phyloP scores from a whole-genome alignment of 2,797 vertebrate genomes.

The Jordanella pulchra region DNA sequence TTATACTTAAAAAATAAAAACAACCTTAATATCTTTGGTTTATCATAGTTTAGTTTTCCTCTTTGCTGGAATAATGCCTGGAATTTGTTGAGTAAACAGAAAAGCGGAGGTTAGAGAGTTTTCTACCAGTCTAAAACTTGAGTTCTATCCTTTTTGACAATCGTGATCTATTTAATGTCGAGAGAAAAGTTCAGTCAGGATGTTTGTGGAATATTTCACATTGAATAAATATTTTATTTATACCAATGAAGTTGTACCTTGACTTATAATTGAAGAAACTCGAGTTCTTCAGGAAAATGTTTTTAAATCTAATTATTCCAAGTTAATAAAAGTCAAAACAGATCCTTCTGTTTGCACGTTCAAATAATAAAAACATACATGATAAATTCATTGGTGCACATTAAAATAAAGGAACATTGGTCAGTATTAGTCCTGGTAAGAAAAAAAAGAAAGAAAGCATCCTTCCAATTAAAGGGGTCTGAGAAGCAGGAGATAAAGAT shows the following conservation, averaged over 20 bases:
- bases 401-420: neutral
- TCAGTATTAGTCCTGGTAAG: too few relatives aligned
- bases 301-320: neutral
- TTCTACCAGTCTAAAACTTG: neutral
- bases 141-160: neutral
- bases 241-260: neutral
- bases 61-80: neutral
- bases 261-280: neutral
- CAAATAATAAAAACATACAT: neutral
- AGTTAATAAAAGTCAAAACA: neutral
- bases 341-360: neutral
- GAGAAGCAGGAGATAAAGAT: neutral
- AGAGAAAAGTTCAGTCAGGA: neutral
- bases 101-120: neutral
- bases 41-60: too few relatives aligned
- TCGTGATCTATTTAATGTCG: neutral
- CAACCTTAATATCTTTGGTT: neutral
- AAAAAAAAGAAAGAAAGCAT: neutral
- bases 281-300: neutral
- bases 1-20: neutral
- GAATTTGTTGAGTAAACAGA: neutral
- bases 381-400: too few relatives aligned
- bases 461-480: neutral
- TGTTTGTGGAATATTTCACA: neutral
- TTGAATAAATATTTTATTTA: neutral